Percentiles rank a stretch among this genome's conserved stretches.
These are phyloP conservation scores for Saccostrea echinata DNA, from an alignment of 1,140 invertebrate genomes.

Conservation along the genomic window DNA sequence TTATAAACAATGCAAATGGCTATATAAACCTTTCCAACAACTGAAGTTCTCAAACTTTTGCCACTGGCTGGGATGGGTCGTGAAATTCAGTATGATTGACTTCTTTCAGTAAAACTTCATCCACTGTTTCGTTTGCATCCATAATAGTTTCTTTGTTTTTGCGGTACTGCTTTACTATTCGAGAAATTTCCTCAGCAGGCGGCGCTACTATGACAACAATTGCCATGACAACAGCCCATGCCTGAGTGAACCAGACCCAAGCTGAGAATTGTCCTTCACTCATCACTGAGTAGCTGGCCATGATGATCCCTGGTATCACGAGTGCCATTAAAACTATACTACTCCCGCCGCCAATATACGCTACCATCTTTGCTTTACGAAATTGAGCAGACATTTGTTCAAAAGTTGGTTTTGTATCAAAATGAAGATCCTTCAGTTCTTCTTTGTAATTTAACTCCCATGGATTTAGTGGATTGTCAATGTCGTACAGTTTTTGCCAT, in stretches of 20 bases:
- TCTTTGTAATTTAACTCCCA: slow-evolving; percentile 79
- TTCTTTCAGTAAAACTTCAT: slow-evolving; percentile 44
- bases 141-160: slow-evolving; percentile 58
- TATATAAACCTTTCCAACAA: no score
- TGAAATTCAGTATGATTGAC: slow-evolving; percentile 36
- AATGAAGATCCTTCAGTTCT: slow-evolving; percentile 73
- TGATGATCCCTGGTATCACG: slow-evolving; percentile 72
- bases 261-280: slow-evolving; percentile 71
- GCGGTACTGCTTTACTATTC: slow-evolving; percentile 73
- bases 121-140: slow-evolving; percentile 41
- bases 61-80: slow-evolving; percentile 26
- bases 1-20: no score
- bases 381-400: slow-evolving; percentile 76
- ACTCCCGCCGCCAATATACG: slow-evolving; percentile 70
- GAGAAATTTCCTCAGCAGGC: slow-evolving; percentile 72
- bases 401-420: slow-evolving; percentile 75
- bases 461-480: slow-evolving; percentile 80
- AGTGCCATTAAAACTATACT: slow-evolving; percentile 73
- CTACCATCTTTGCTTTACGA: slow-evolving; percentile 71
- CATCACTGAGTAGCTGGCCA: slow-evolving; percentile 74
- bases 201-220: slow-evolving; percentile 74
- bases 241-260: slow-evolving; percentile 76
- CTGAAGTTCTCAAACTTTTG: not conserved
- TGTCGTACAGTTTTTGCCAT: slow-evolving; percentile 80
- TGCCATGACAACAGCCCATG: slow-evolving; percentile 74